Percentiles rank a stretch among this genome's conserved stretches.
Conservation (phyloP, 2,888 invertebrate genomes). For the Parthenolecanium corni region DNA sequence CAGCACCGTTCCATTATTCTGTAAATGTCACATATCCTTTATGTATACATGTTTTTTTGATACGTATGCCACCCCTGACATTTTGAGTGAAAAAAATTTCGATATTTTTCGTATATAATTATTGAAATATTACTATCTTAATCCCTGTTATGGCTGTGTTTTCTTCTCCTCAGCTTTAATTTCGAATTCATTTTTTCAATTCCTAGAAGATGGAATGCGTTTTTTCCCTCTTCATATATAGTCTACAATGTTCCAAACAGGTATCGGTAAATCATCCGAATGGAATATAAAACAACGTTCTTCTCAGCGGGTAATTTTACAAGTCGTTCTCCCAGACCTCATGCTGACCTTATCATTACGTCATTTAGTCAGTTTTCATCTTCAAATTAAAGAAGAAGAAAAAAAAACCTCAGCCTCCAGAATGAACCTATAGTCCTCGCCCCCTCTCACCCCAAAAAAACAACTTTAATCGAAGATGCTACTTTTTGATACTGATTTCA, state of each 20-base stretch:
- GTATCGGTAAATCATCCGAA: conserved; percentile 29
- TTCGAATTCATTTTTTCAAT: conserved; percentile 6
- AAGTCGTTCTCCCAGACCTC: conserved; percentile 29
- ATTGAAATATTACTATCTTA: too few species aligned
- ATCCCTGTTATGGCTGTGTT: too few species aligned
- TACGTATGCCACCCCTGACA: too few species aligned
- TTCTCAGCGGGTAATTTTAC: conserved; percentile 24
- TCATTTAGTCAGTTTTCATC: conserved; percentile 27
- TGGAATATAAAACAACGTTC: conserved; percentile 28
- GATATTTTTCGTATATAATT: too few species aligned
- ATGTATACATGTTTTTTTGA: too few species aligned
- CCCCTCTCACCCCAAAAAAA: neutral
- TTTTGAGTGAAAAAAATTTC: too few species aligned
- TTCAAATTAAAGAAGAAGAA: conserved; percentile 18
- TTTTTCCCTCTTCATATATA: neutral
- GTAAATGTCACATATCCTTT: too few species aligned
- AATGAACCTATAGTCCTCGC: conserved; percentile 1
- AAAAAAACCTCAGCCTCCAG: too few species aligned
- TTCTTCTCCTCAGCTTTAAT: neutral
- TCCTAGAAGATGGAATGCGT: conserved; percentile 23
- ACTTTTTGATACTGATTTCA: neutral
- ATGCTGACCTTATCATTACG: conserved; percentile 27
- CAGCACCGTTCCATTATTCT: too few species aligned
- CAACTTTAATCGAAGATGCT: conserved; percentile 15
- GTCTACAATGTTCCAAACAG: conserved; percentile 26